These are phyloP conservation scores for Hedya salicella DNA, from an alignment of 2,888 invertebrate species.

Conservation along the genomic window DNA sequence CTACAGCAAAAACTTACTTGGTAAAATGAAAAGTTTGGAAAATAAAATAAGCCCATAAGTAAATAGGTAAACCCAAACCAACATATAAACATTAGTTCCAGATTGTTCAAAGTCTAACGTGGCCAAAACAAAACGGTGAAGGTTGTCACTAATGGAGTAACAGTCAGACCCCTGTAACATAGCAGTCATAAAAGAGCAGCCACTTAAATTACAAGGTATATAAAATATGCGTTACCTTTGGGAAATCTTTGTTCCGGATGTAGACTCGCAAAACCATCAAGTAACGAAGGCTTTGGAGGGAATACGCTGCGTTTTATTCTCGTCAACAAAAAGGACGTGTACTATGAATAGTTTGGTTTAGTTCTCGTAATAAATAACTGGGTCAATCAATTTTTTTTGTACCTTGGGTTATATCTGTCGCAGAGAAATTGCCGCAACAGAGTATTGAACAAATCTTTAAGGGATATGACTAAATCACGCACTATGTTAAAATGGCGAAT, in stretches of 20 bases:
- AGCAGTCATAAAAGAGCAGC: conserved; percentile 64
- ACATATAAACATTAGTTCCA: too few relatives aligned
- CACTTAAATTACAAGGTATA: conserved; percentile 73
- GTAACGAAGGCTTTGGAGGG: conserved; percentile 67
- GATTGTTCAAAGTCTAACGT: too few relatives aligned
- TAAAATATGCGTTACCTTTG: conserved; percentile 78
- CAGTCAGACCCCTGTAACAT: conserved; percentile 20
- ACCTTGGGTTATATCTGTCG: too few relatives aligned
- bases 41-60: too few relatives aligned
- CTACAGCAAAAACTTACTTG: too few relatives aligned
- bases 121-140: neutral
- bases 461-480: too few relatives aligned
- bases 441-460: too few relatives aligned
- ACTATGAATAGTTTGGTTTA: neutral
- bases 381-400: too few relatives aligned
- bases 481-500: too few relatives aligned
- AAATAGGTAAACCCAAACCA: too few relatives aligned
- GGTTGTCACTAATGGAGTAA: conserved; percentile 11
- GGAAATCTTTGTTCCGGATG: conserved; percentile 72
- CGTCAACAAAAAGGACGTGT: conserved; percentile 54
- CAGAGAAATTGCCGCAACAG: too few relatives aligned
- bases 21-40: too few relatives aligned
- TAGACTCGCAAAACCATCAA: conserved; percentile 72
- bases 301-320: conserved; percentile 54
- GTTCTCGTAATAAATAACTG: neutral